Base-by-base conservation (phyloP, 2,113 vertebrate species). In the Sinocyclocheilus anophthalmus region DNA sequence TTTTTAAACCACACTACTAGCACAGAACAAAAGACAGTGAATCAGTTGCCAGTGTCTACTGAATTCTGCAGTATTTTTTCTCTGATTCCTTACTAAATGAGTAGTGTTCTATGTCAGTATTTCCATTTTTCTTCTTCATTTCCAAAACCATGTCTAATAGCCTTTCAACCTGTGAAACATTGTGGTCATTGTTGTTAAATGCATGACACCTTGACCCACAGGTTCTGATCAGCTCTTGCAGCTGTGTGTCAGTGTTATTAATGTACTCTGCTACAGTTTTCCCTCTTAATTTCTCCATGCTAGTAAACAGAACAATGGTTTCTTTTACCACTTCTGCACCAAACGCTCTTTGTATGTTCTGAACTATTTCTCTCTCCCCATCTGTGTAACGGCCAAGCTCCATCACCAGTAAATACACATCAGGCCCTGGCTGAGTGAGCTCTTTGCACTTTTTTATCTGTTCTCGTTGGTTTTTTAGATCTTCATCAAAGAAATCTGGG, bases 291-390 rank as follows among this genome's bases (percentile, higher is more conserved):
- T 85, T 83, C 20, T 87, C 85, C 55, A 80, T 86, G 13, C 69
- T 59, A 16, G 85, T 89, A 63, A 89, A 89, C 57, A 89, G 22
- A 84, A 89, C 6, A 7, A 87, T 73, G 30, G 63, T 82, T 6
- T 87, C 75, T 20, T 81, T 61, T 0, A 59, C 24, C 18, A 84
- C 61, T 2, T 65, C 72, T 26, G 72, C 69, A 63, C 88, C 88
- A 73, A 85, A 87, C 8, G 14, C 26, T 63, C 53, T 77, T 75
- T 80, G 73, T 22, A 87, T 76, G 14, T 67, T 24, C 3, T 30
- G 48, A 55, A 84, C 9, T 22, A 39, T 75, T 37, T 11, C 5
- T 67, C 70, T 73, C 81, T 86, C 80, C 18, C 75, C 75, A 11
- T 84, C 73, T 12, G 87, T 86, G 81, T 75, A 86, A 11, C 75